Evolutionary conservation across 2,888 invertebrate species (phyloP).

Genomic region (Aphelenchoides bicaudatus): DNA sequence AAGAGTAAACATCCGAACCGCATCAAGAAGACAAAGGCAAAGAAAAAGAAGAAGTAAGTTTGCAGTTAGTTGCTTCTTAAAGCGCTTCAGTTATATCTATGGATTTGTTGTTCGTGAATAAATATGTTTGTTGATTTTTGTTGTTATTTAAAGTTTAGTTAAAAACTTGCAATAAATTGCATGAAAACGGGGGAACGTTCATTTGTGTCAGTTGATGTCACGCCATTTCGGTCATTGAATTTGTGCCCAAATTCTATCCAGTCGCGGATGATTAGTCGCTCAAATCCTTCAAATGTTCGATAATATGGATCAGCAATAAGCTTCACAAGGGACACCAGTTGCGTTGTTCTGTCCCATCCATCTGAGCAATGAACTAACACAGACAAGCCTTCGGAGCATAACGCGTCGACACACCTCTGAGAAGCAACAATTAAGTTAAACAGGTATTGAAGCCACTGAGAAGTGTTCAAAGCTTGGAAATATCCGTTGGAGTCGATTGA

Average conservation of each 20-base stretch:
- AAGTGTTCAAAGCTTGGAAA: constrained; percentile 39
- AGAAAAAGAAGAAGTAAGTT: too few species aligned
- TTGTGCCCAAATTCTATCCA: constrained; percentile 98
- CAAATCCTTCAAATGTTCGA: constrained; percentile 84
- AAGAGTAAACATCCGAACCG: too few species aligned
- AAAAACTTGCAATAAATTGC: constrained; percentile 95
- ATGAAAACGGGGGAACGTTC: constrained; percentile 94
- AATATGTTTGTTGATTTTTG: too few species aligned
- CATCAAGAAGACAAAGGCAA: too few species aligned
- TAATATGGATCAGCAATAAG: constrained; percentile 88
- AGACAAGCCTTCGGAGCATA: constrained; percentile 29
- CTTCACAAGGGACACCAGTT: constrained; percentile 87
- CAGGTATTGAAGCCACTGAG: constrained; percentile 47
- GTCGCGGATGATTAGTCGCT: constrained; percentile 84
- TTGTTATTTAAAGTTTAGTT: too few species aligned
- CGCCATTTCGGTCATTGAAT: constrained; percentile 82
- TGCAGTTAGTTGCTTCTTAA: too few species aligned
- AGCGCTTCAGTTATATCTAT: too few species aligned
- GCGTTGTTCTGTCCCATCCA: constrained; percentile 97
- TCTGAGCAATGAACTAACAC: constrained; percentile 89
- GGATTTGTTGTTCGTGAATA: too few species aligned
- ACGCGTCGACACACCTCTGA: constrained; percentile 40
- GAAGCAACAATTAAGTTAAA: constrained; percentile 33
- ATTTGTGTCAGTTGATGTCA: constrained; percentile 73
- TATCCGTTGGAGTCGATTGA: constrained; percentile 28